A percentile compares a stretch with the other conserved stretches of the same genome.
These are phyloP conservation scores for Nasonovia ribisnigri DNA, from an alignment of 2,888 invertebrate genomes.

Conservation along the genomic window DNA sequence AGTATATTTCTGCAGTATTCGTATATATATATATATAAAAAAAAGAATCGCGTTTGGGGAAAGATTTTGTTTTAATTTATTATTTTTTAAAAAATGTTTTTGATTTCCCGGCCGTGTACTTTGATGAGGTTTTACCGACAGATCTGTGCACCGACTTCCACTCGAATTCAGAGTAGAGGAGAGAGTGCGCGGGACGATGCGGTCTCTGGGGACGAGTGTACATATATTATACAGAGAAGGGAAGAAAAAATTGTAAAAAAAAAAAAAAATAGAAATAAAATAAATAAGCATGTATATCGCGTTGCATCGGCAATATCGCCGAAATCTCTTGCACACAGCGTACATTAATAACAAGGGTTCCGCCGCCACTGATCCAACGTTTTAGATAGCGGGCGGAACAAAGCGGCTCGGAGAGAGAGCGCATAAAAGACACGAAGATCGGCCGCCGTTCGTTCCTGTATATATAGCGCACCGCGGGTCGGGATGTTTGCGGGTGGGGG, in stretches of 20 bases:
- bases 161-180: neutral
- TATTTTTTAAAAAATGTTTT: neutral
- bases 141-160: slow-evolving; percentile 26
- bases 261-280: neutral
- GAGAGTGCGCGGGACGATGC: neutral
- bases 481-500: neutral
- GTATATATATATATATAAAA: too few species aligned
- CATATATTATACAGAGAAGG: neutral
- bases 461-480: neutral
- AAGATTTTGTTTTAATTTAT: slow-evolving; percentile 11
- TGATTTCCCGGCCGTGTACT: slow-evolving; percentile 52
- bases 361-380: slow-evolving; percentile 59
- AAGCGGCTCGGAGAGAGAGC: slow-evolving; percentile 13
- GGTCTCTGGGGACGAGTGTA: slow-evolving; percentile 43
- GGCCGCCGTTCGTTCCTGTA: slow-evolving; percentile 16
- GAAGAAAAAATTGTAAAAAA: neutral
- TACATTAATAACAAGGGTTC: slow-evolving; percentile 61
- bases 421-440: slow-evolving; percentile 55
- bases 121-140: slow-evolving; percentile 60
- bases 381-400: slow-evolving; percentile 64
- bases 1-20: neutral
- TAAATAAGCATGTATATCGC: slow-evolving; percentile 49
- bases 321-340: slow-evolving; percentile 44
- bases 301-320: slow-evolving; percentile 61
- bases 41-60: neutral